A percentile compares a stretch with the other conserved stretches of the same genome.
These are phyloP conservation scores for Ginglymostoma cirratum DNA, from an alignment of 2,113 vertebrate genomes.

Conservation along the genomic window DNA sequence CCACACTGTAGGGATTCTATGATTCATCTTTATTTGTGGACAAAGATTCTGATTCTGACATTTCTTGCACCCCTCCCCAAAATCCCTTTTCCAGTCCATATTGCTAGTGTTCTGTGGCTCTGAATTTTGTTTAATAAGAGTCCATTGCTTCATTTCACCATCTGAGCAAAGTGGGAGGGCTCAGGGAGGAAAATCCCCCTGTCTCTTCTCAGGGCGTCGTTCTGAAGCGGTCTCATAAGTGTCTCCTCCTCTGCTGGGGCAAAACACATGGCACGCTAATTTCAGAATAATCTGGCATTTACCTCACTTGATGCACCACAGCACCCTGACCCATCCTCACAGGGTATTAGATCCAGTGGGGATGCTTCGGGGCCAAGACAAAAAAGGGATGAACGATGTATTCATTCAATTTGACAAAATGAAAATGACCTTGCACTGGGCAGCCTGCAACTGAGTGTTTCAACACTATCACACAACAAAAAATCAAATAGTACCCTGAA, in stretches of 20 bases:
- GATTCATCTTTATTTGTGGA: background rate
- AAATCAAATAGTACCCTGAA: background rate
- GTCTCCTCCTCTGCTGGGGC: background rate
- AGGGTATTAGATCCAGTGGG: background rate
- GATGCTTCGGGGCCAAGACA: background rate
- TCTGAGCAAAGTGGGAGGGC: background rate
- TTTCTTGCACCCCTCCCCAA: background rate
- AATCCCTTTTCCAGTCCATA: background rate
- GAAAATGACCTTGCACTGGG: background rate
- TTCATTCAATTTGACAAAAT: background rate
- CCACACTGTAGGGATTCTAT: too few relatives aligned
- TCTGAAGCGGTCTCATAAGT: background rate
- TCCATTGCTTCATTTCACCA: background rate
- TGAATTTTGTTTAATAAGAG: background rate
- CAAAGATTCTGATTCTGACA: background rate
- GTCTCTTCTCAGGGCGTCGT: background rate
- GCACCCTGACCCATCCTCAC: background rate
- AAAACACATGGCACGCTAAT: background rate
- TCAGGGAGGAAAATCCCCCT: background rate
- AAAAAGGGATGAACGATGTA: background rate
- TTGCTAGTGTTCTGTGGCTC: background rate
- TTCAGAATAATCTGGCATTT: background rate
- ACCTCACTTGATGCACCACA: background rate
- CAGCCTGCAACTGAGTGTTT: slow-evolving; percentile 15
- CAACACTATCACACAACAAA: background rate